Evolutionary conservation across 2,113 vertebrate species (phyloP).

Genomic region (zebrafish (Danio rerio)): DNA sequence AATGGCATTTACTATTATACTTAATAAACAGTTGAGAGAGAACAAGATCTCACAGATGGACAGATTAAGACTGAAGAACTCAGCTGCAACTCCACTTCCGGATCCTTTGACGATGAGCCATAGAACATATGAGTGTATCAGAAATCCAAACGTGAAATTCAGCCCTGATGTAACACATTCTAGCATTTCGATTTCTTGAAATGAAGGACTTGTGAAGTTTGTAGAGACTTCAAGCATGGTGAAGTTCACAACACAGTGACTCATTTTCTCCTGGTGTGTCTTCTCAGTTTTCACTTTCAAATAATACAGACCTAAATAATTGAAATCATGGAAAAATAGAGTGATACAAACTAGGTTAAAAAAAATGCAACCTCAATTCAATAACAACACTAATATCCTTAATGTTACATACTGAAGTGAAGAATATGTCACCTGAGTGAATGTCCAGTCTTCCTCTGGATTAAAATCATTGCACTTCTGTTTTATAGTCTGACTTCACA

Average conservation of each 20-base stretch:
- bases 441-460: not conserved
- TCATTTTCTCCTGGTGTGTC: not conserved
- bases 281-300: not conserved
- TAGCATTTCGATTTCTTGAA: not conserved
- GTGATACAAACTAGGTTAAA: not conserved
- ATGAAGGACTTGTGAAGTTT: not conserved
- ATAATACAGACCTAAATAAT: not conserved
- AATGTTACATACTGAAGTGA: not conserved
- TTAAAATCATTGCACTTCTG: not conserved
- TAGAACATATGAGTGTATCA: conserved; percentile 3
- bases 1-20: not conserved
- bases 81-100: not conserved
- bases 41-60: conserved; percentile 7
- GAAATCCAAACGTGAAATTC: not conserved
- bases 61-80: not conserved
- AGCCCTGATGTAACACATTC: not conserved
- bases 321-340: not conserved
- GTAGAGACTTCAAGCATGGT: not conserved
- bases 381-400: too few species aligned
- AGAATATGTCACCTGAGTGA: conserved; percentile 17
- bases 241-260: conserved; percentile 2
- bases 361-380: not conserved
- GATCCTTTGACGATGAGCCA: conserved; percentile 13
- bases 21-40: conserved; percentile 18
- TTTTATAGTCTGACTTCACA: conserved; percentile 9